Evolutionary conservation across 2,113 vertebrate species (phyloP), one percentile per base, ranked within the genome.

Genomic region (Seriola rivoliana): DNA sequence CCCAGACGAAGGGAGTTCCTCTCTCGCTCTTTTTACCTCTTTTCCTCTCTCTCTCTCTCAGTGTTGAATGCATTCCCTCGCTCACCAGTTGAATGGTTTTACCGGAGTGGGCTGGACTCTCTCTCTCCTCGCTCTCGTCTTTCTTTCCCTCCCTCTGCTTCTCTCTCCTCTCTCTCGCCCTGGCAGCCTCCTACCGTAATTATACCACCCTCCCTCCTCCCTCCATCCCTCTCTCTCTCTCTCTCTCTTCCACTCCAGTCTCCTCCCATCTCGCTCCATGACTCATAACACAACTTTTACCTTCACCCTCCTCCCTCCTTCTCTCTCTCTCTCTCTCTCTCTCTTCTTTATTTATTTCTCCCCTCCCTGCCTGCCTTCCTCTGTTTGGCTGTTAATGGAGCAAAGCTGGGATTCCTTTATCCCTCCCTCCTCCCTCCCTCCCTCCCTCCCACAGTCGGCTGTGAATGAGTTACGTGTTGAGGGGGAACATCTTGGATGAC

Each of bases 21-120:
- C 85, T 78, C 85, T 82, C 63, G 67, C 82, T 85, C 64, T 80
- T 76, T 17, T 66, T 87, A 68, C 68, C 83, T 86, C 62, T 77
- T 44, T 57, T 38, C 14, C 80, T 76, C 50, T 80, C 54, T 78
- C 58, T 71, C 77, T 88, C 85, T 73, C 75, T 80, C 19, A 46
- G 71, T 85, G 70, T 70, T 80, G 90, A 91, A 82, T 90, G 90
- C 68, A 25, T 63, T 90, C 83, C 74, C 86, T 90, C 81, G 86
- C 76, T 86, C 90, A 91, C 77, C 85, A 91, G 91, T 92, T 93
- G 90, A 93, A 91, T 93, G 93, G 82, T 91, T 92, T 93, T 91
- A 90, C 57, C 57, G 73, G 81, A 93, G 92, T 91, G 92, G 92
- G 93, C 86, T 88, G 93, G 92, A 86, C 92, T 89, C 88, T 57